phyloP scores from a whole-genome alignment of 1,140 invertebrate species.

The Augochlora pura region DNA sequence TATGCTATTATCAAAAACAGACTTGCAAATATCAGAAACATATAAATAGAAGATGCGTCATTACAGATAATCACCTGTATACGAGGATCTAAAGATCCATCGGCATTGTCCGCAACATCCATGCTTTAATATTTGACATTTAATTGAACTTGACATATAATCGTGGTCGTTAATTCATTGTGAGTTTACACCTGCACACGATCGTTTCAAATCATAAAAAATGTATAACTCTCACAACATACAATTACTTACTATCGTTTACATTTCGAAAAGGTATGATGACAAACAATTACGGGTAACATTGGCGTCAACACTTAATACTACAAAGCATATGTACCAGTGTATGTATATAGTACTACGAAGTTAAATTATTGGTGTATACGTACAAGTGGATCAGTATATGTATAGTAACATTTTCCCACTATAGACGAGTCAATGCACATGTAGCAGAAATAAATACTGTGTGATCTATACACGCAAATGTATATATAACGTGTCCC shows the following conservation, averaged over 20 bases:
- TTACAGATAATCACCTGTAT: slow-evolving; percentile 74
- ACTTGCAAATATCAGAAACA: not conserved
- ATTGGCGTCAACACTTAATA: not conserved
- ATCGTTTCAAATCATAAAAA: not conserved
- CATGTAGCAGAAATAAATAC: too few species aligned
- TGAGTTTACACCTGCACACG: not conserved
- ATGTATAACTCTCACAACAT: not conserved
- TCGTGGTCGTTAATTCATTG: not conserved
- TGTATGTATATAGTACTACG: not conserved
- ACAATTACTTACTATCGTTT: slow-evolving; percentile 4
- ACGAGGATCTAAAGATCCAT: slow-evolving; percentile 76
- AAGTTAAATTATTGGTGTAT: not conserved
- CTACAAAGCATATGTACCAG: too few species aligned
- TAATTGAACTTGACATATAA: slow-evolving; percentile 13
- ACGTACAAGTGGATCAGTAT: too few species aligned
- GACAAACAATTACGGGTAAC: slow-evolving; percentile 9
- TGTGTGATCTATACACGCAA: too few species aligned
- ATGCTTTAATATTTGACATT: slow-evolving; percentile 74
- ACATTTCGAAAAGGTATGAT: slow-evolving; percentile 7
- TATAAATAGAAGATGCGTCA: not conserved
- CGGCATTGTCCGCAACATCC: slow-evolving; percentile 76
- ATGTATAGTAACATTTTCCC: not conserved
- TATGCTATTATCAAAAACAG: not conserved
- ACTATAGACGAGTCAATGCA: not conserved
- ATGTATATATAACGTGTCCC: too few species aligned